Base-by-base conservation (phyloP, 2,888 invertebrate genomes). In the Callyntrura sp. region DNA sequence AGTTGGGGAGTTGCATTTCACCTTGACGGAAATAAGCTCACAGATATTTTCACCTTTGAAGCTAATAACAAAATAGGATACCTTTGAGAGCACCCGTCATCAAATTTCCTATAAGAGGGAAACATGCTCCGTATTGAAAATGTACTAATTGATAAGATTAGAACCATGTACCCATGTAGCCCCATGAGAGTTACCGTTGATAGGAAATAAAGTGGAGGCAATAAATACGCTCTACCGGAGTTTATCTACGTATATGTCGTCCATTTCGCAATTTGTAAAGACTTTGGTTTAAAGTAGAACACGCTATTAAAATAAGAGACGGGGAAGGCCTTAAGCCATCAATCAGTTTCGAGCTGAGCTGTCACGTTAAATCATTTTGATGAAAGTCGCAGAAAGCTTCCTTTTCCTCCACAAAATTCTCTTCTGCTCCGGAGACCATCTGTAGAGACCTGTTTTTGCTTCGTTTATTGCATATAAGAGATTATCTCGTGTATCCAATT, bases 231-330 rank as follows among this genome's bases (percentile, higher is more conserved):
- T 35, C 35, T 4, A 4, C 35, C 2, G 35, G 35, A 35, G 35
- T 35, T 35, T 35, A 35, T 2, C 62, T 14, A n/a, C n/a, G n/a
- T n/a, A n/a, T n/a, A 6, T 62, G 62, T 62, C 62, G 62, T 8
- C 8, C 57, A 57, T 35, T 35, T 35, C 35, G 35, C 35, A 35
- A 35, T 35, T 35, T 6, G 35, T 35, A 35, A n/a, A n/a, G 35
- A 4, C 2, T 6, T 35, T 6, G 35, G 6, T 73, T 20, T 73
- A 73, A 43, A 20, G 11, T 45, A 73, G 73, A 73, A 20, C n/a
- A n/a, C 73, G 45, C 35, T 48, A n/a, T 73, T 73, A 73, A 73
- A 73, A 45, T 73, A n/a, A n/a, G 73, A 73, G 73, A 45, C 35
- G 35, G 6, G 35, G 2, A 43, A 73, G 45, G 73, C 73, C 73